A percentile compares a stretch with the other conserved stretches of the same genome.
Conservation (phyloP, 2,113 vertebrate genomes). For the Eulemur macaco region DNA sequence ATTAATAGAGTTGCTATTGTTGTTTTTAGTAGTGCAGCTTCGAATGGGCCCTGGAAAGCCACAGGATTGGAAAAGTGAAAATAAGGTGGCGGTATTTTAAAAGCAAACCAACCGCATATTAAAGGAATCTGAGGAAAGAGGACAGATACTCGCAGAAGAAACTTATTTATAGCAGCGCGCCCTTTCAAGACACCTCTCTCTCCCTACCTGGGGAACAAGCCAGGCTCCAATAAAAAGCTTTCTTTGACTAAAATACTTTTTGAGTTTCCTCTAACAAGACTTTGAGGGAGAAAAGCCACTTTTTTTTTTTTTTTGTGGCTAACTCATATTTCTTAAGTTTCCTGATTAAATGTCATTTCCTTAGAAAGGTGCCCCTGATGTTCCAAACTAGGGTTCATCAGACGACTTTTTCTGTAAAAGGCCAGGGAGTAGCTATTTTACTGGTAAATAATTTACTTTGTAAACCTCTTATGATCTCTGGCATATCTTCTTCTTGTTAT, state of each 20-base stretch:
- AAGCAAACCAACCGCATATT: background rate
- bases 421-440: background rate
- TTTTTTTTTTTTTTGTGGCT: background rate
- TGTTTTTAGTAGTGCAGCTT: background rate
- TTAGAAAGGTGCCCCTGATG: background rate
- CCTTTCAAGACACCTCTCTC: conserved; percentile 1
- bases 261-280: background rate
- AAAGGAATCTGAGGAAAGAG: background rate
- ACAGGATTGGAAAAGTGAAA: background rate
- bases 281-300: background rate
- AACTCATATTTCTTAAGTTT: background rate
- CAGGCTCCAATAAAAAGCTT: background rate
- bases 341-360: background rate
- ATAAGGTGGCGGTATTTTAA: background rate
- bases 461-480: background rate
- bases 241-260: background rate
- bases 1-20: background rate
- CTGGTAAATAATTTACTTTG: background rate
- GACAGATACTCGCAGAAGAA: background rate
- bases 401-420: background rate
- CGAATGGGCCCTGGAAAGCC: background rate
- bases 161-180: conserved; percentile 14
- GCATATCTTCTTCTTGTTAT: background rate
- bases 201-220: background rate
- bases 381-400: background rate